These are phyloP conservation scores for Troilus luridus DNA, from an alignment of 2,888 invertebrate genomes.

Conservation along the genomic window DNA sequence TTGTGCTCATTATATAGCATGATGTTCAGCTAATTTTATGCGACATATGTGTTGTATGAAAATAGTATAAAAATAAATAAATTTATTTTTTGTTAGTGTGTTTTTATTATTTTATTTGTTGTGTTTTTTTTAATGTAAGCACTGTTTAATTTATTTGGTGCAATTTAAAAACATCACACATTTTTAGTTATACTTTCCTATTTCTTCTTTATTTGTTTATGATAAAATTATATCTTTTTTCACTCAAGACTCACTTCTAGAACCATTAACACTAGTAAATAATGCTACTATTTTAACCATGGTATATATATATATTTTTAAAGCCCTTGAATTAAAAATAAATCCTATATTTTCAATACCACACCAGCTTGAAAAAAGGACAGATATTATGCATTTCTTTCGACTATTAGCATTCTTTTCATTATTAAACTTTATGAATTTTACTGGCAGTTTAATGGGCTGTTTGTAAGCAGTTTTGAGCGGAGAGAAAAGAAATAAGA, in stretches of 20 bases:
- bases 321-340: not conserved
- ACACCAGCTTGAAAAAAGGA: not conserved
- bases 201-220: not conserved
- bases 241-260: not conserved
- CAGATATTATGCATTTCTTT: not conserved
- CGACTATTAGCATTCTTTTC: too few species aligned
- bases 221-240: not conserved
- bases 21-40: not conserved
- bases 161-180: not conserved
- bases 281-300: not conserved
- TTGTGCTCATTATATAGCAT: not conserved
- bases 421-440: too few species aligned
- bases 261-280: not conserved
- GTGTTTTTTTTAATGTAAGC: conserved; percentile 60
- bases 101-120: conserved; percentile 57
- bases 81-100: conserved; percentile 33
- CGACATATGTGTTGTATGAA: not conserved
- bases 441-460: not conserved
- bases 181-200: not conserved
- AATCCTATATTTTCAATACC: not conserved
- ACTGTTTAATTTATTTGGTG: not conserved
- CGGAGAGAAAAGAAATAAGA: not conserved
- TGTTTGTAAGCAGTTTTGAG: not conserved
- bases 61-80: conserved; percentile 7
- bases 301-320: not conserved